Conservation (phyloP, 2,888 invertebrate species). For the Torymus auratus region DNA sequence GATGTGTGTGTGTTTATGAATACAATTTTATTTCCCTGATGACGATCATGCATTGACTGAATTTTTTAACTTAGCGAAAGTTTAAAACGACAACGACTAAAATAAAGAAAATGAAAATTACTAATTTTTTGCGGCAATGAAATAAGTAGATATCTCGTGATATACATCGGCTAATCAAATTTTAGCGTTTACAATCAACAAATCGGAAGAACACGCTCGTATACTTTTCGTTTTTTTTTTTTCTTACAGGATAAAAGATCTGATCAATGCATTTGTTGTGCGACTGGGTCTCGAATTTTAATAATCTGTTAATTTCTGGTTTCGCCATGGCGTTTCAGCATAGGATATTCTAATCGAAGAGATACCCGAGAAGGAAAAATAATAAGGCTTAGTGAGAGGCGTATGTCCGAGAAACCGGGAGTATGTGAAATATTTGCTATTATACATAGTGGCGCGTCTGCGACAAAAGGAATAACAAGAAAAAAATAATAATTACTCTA, state of each 20-base stretch:
- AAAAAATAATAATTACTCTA: conserved; percentile 67
- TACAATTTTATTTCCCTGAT: conserved; percentile 32
- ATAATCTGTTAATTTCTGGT: not conserved
- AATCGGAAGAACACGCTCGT: not conserved
- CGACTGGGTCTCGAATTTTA: not conserved
- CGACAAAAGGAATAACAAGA: conserved; percentile 56
- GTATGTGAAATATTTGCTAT: conserved; percentile 41
- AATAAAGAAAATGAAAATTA: not conserved
- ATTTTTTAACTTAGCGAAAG: conserved; percentile 52
- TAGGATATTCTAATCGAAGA: conserved; percentile 24
- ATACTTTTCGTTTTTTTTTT: too few relatives aligned
- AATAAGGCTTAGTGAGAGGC: not conserved
- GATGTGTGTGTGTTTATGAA: not conserved
- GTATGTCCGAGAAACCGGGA: not conserved
- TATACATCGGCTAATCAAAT: conserved; percentile 29
- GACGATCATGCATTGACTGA: conserved; percentile 49
- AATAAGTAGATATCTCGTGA: conserved; percentile 16
- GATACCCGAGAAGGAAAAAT: not conserved
- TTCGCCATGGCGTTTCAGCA: conserved; percentile 12
- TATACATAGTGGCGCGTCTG: conserved; percentile 55
- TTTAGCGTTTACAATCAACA: conserved; percentile 46
- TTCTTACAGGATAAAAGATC: not conserved
- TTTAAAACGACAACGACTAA: conserved; percentile 48
- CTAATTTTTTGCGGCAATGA: not conserved
- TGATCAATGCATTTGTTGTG: conserved; percentile 1